Evolutionary conservation across 2,888 invertebrate genomes (phyloP), one percentile per base, ranked within the genome.

Genomic region (Osmoderma eremita): DNA sequence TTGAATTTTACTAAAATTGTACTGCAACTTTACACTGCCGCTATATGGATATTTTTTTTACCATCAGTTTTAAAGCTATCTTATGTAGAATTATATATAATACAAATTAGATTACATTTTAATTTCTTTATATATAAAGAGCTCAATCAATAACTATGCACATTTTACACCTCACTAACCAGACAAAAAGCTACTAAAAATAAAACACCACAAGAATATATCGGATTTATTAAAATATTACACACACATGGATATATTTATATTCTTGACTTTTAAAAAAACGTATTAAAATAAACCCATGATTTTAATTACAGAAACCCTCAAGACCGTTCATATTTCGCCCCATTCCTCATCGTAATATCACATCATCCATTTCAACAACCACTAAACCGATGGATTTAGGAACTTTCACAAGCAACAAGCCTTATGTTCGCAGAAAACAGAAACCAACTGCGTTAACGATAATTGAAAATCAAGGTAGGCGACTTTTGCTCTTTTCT

Each of bases 311-410:
- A 39, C 68, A 72, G 72, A 53, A 50, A 45, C 58, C 69, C 48
- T 13, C 54, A 62, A 68, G 68, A 61, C 70, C 72, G 6, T 65
- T 24, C 13, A 64, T 56, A 41, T 56, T 50, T 24, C 54, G 64
- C 13, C 56, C 63, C 15, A n/a, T 20, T 22, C 24, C 42, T 6
- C 36, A 50, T 3, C 56, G 69, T 38, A 68, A 73, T 72, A 74
- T 72, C 67, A 70, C 75, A 71, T 67, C 74, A 48, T 74, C 75
- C 45, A 75, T 76, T 71, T 77, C 78, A 72, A 78, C 76, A 61
- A 78, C 69, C 45, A 65, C 69, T 12, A 54, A 36, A 70, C 72
- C 72, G 17, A 67, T 69, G 30, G 30, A 30, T 18, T 49, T 53
- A 22, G 45, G 20, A 48, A 48, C 42, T 24, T 38, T 63, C 45